Percentiles rank a stretch among this genome's conserved stretches.
phyloP scores from a whole-genome alignment of 2,888 invertebrate genomes.

The Leptarthrus brevirostris region DNA sequence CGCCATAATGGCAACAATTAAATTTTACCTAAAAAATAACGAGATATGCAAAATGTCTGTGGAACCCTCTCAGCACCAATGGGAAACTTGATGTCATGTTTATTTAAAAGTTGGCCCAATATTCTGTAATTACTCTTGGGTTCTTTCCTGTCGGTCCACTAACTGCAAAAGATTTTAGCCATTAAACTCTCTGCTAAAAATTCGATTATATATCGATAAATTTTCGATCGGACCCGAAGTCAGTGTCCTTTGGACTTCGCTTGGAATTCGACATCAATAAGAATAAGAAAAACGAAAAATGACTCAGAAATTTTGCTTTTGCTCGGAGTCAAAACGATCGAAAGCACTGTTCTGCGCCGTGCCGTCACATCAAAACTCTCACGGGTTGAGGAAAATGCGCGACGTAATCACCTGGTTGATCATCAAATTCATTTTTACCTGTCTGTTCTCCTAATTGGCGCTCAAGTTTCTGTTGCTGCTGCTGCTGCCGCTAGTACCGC shows the following conservation, averaged over 20 bases:
- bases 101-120: too few species aligned
- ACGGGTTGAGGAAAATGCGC: slow-evolving; percentile 9
- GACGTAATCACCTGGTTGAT: slow-evolving; percentile 39
- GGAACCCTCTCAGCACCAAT: too few species aligned
- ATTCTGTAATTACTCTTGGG: too few species aligned
- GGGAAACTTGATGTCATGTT: too few species aligned
- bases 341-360: background rate
- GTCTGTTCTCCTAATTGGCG: slow-evolving; percentile 43
- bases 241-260: slow-evolving; percentile 36
- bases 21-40: too few species aligned
- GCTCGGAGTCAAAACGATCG: background rate
- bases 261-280: background rate
- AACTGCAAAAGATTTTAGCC: too few species aligned
- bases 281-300: background rate
- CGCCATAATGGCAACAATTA: too few species aligned
- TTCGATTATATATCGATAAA: slow-evolving; percentile 25
- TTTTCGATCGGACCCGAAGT: slow-evolving; percentile 18
- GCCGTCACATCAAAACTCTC: too few species aligned
- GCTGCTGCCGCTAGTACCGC: slow-evolving; percentile 1
- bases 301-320: background rate
- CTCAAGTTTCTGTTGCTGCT: slow-evolving; percentile 33
- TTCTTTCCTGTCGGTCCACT: too few species aligned
- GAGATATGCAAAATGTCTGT: too few species aligned
- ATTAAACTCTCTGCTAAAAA: background rate
- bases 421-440: slow-evolving; percentile 46